Conservation (phyloP, 37 sponge, comb jelly and placozoan species). For the Corticium candelabrum region DNA sequence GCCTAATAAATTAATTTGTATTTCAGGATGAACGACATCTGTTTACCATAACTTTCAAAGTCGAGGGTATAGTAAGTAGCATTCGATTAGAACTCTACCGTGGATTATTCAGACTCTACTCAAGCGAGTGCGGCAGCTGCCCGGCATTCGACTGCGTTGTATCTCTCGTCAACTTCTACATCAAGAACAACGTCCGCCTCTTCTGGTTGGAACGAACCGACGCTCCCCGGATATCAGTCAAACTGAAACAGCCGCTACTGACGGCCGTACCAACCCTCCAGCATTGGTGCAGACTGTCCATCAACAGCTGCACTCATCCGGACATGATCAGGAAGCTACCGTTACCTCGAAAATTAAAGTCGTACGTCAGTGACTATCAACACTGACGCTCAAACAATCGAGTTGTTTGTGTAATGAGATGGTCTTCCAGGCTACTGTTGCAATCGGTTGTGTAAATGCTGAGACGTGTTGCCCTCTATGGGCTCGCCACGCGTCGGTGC, state of each 20-base stretch:
- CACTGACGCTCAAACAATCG: no score
- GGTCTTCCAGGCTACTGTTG: no score
- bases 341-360: not conserved
- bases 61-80: not conserved
- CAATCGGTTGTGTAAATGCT: no score
- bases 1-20: no score
- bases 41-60: not conserved
- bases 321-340: not conserved
- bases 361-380: not conserved
- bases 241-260: conserved; percentile 53
- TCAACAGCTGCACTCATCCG: conserved; percentile 3
- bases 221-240: conserved; percentile 31
- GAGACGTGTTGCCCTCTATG: no score
- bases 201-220: not conserved
- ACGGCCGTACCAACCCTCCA: conserved; percentile 70
- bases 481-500: no score
- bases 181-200: not conserved
- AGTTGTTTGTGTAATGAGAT: no score
- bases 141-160: conserved; percentile 1
- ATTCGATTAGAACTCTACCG: not conserved
- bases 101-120: not conserved
- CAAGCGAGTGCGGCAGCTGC: not conserved
- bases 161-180: not conserved
- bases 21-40: conserved; percentile 1
- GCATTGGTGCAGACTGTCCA: conserved; percentile 55